phyloP scores from a whole-genome alignment of 2,888 invertebrate genomes.

The Parnassius orleans region DNA sequence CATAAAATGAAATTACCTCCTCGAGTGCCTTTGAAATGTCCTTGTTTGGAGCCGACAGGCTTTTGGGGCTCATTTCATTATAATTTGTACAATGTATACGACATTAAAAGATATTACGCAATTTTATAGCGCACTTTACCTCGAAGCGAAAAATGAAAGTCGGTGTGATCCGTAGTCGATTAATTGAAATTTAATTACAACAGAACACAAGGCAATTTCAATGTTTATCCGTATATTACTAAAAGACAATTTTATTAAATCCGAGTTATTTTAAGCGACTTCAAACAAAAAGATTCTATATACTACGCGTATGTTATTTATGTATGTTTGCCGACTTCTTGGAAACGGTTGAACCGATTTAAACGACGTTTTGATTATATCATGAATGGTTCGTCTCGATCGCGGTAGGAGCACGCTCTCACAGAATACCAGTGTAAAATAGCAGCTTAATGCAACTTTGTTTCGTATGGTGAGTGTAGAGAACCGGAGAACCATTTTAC shows the following conservation, averaged over 20 bases:
- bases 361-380: no score
- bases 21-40: constrained; percentile 31
- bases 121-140: constrained; percentile 22
- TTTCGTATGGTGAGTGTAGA: no score
- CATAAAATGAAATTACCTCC: constrained; percentile 37
- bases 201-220: neutral
- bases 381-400: no score
- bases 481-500: no score
- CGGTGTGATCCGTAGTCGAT: constrained; percentile 6
- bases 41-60: constrained; percentile 26
- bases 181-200: constrained; percentile 16
- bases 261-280: neutral
- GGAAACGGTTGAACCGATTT: no score
- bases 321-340: no score
- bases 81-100: constrained; percentile 31
- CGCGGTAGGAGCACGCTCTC: no score
- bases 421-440: no score
- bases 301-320: no score
- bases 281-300: no score
- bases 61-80: constrained; percentile 28
- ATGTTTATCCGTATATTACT: neutral
- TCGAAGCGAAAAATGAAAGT: constrained; percentile 17
- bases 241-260: neutral
- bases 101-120: constrained; percentile 23
- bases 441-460: no score